These are phyloP conservation scores for Hyperoplus immaculatus DNA, from an alignment of 2,797 vertebrate species.

Conservation along the genomic window DNA sequence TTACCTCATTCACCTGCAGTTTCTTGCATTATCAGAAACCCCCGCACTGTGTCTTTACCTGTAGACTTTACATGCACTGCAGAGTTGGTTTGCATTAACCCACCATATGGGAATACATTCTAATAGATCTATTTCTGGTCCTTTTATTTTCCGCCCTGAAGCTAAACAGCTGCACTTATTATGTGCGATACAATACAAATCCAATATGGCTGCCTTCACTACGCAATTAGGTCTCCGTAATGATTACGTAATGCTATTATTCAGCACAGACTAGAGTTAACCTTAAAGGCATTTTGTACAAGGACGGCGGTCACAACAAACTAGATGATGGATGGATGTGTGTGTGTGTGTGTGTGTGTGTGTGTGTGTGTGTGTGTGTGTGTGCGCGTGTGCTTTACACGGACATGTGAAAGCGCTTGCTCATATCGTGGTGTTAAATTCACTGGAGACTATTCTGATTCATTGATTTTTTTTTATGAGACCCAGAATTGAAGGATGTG, in stretches of 20 bases:
- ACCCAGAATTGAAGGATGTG: too few species aligned
- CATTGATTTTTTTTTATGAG: too few species aligned
- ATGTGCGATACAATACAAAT: slow-evolving; percentile 73
- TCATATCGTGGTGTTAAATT: too few species aligned
- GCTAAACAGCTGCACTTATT: slow-evolving; percentile 78
- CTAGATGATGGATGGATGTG: too few species aligned
- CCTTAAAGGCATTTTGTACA: slow-evolving; percentile 39
- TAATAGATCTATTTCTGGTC: slow-evolving; percentile 70
- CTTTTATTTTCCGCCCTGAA: slow-evolving; percentile 48
- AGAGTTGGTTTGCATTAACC: slow-evolving; percentile 18
- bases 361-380: too few species aligned
- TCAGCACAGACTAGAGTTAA: slow-evolving; percentile 41
- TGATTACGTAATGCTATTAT: slow-evolving; percentile 71
- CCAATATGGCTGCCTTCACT: slow-evolving; percentile 49
- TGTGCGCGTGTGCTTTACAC: too few species aligned
- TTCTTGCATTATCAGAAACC: too few species aligned
- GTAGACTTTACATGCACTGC: neutral
- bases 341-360: too few species aligned
- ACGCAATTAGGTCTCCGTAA: slow-evolving; percentile 60
- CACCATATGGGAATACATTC: slow-evolving; percentile 58
- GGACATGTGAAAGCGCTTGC: too few species aligned
- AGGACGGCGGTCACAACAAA: slow-evolving; percentile 20
- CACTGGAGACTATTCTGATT: too few species aligned
- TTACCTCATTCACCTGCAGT: too few species aligned
- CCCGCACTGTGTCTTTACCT: neutral